Conservation (phyloP, 1,140 invertebrate genomes). For the Magallana gigas region DNA sequence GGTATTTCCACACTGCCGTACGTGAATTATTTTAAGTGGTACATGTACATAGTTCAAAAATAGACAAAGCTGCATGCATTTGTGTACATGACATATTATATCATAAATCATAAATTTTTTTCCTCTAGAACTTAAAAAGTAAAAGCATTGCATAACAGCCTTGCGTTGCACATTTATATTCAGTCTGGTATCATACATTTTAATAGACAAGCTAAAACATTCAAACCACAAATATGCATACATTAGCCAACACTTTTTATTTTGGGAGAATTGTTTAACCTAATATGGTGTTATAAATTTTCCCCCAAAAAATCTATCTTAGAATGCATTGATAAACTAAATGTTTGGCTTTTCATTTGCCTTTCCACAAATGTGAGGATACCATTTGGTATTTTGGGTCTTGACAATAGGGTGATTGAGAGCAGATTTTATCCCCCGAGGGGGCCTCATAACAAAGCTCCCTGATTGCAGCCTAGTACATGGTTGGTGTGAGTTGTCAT, state of each 20-base stretch:
- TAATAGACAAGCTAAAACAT: background rate
- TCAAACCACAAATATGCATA: constrained; percentile 26
- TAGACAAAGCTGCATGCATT: no score
- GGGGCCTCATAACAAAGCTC: background rate
- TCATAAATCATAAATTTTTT: no score
- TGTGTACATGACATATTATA: no score
- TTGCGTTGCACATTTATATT: background rate
- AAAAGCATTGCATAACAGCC: no score
- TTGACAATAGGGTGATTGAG: constrained; percentile 10
- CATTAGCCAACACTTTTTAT: constrained; percentile 4
- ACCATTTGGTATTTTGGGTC: background rate
- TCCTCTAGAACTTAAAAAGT: no score
- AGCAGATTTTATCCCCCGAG: background rate
- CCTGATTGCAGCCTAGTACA: constrained; percentile 7
- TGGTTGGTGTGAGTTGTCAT: background rate
- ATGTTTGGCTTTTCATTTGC: no score
- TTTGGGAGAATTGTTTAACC: constrained; percentile 11
- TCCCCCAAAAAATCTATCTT: background rate
- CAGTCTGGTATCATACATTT: background rate
- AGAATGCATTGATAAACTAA: no score
- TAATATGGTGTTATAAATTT: constrained; percentile 7
- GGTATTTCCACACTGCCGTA: no score
- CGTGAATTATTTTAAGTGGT: no score
- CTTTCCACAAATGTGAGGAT: no score
- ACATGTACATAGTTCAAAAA: no score